A percentile compares a stretch with the other conserved stretches of the same genome.
These are phyloP conservation scores for Aricia agestis DNA, from an alignment of 1,140 invertebrate species.

Conservation along the genomic window DNA sequence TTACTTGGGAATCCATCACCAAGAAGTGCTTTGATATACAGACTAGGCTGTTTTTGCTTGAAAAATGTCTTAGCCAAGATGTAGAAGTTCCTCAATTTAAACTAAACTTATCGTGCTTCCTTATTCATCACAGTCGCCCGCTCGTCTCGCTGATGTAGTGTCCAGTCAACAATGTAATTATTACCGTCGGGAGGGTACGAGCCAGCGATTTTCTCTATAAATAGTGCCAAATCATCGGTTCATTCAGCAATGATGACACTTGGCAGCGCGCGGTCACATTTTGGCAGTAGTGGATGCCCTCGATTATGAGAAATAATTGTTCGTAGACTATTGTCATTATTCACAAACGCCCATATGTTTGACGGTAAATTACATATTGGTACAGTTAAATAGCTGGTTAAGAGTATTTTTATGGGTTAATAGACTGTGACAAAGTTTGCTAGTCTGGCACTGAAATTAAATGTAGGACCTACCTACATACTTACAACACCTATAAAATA, in stretches of 20 bases:
- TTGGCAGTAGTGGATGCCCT: constrained; percentile 19
- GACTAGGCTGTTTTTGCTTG: no score
- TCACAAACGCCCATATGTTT: not conserved
- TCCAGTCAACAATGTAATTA: constrained; percentile 1
- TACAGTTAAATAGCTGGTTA: not conserved
- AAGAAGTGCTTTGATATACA: no score
- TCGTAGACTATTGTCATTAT: not conserved
- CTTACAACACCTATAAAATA: no score
- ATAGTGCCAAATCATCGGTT: constrained; percentile 17
- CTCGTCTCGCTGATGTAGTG: not conserved
- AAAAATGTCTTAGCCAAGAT: no score
- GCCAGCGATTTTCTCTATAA: constrained; percentile 16
- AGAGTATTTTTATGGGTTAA: no score
- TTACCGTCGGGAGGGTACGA: not conserved
- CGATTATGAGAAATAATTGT: constrained; percentile 16
- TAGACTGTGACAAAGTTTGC: no score
- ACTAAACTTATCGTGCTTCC: not conserved
- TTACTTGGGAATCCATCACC: no score
- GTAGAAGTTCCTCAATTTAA: not conserved
- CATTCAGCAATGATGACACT: constrained; percentile 22
- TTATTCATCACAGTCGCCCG: constrained; percentile 2
- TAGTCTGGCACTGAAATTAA: no score
- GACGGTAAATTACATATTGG: not conserved
- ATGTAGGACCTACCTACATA: no score
- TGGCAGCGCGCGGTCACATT: constrained; percentile 15